Percentiles rank a stretch among this genome's conserved stretches.
Evolutionary conservation across 2,888 invertebrate genomes (phyloP).

Genomic region (Aspidiotus destructor): DNA sequence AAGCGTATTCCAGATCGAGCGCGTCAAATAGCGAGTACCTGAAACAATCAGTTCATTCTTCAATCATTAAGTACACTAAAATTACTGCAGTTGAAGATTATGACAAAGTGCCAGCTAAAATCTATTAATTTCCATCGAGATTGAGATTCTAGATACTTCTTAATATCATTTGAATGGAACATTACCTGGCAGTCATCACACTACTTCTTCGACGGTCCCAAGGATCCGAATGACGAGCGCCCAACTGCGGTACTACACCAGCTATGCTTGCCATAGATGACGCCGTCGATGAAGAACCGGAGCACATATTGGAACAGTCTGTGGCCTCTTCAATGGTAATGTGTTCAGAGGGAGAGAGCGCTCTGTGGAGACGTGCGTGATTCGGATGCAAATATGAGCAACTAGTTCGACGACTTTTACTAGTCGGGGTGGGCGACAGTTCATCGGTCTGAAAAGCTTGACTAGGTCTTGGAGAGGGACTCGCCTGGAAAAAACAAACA

Average conservation of each 20-base stretch:
- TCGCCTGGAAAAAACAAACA: conserved; percentile 42
- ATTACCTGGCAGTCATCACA: conserved; percentile 49
- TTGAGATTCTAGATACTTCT: no score
- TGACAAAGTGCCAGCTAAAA: no score
- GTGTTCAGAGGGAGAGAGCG: conserved; percentile 35
- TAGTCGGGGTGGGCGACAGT: conserved; percentile 40
- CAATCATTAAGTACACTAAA: no score
- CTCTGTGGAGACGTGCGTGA: conserved; percentile 54
- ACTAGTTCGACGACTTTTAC: conserved; percentile 47
- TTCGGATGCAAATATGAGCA: conserved; percentile 57
- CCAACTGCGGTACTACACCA: conserved; percentile 36
- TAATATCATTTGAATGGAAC: background rate
- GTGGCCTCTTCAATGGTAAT: conserved; percentile 22
- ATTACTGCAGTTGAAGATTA: no score
- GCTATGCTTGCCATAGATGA: conserved; percentile 41
- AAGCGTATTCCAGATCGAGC: conserved; percentile 59
- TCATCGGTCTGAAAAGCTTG: conserved; percentile 35
- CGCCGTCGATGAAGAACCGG: conserved; percentile 41
- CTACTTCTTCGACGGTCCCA: conserved; percentile 48
- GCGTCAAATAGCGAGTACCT: conserved; percentile 59
- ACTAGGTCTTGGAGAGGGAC: conserved; percentile 42
- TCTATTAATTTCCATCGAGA: no score
- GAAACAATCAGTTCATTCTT: background rate
- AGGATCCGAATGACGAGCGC: conserved; percentile 41
- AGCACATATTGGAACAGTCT: conserved; percentile 9